Evolutionary conservation across 2,888 invertebrate species (phyloP).

Genomic region (Aphidoletes aphidimyza): DNA sequence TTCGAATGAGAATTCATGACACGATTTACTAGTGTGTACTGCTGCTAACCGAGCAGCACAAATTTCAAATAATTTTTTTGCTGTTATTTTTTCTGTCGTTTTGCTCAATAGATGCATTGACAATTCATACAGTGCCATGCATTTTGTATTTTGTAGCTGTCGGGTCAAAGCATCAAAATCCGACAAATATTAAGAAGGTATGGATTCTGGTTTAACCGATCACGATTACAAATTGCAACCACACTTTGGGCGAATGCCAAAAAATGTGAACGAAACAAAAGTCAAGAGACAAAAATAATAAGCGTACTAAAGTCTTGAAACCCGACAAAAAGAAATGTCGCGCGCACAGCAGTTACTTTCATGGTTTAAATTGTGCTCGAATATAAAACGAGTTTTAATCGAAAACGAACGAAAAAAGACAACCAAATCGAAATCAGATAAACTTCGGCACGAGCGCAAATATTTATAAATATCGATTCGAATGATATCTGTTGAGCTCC

Average conservation of each 20-base stretch:
- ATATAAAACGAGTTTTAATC: not conserved
- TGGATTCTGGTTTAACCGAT: conserved; percentile 15
- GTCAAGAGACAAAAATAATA: not conserved
- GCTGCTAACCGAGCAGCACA: too few relatives aligned
- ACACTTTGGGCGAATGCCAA: not conserved
- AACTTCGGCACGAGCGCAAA: too few relatives aligned
- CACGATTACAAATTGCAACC: conserved; percentile 53
- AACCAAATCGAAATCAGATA: too few relatives aligned
- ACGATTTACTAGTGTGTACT: too few relatives aligned
- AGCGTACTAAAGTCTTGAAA: too few relatives aligned
- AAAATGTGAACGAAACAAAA: not conserved
- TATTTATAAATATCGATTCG: too few relatives aligned
- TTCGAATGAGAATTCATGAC: too few relatives aligned
- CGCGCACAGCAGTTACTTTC: conserved; percentile 26
- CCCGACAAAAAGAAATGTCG: not conserved
- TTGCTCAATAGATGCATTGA: not conserved
- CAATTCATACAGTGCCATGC: conserved; percentile 20
- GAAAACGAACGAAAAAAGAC: too few relatives aligned
- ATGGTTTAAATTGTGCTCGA: too few relatives aligned
- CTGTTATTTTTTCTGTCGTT: not conserved
- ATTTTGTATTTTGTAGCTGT: not conserved
- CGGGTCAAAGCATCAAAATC: conserved; percentile 47
- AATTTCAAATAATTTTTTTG: too few relatives aligned
- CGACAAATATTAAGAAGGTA: conserved; percentile 17
- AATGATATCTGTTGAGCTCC: too few relatives aligned